Conservation (phyloP, 2,113 vertebrate species). For the Charadrius vociferus region DNA sequence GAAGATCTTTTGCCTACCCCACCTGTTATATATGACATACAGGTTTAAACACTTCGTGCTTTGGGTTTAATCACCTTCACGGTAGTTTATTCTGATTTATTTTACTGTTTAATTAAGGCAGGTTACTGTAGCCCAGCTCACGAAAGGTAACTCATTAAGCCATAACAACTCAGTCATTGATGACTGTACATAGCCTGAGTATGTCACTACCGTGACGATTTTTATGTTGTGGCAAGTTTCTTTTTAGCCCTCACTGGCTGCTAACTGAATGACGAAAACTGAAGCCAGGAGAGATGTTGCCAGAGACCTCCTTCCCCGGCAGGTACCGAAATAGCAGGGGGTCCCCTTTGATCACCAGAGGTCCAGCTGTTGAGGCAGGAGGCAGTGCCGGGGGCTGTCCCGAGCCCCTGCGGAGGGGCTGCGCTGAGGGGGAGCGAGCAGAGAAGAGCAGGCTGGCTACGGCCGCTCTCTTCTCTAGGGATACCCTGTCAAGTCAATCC, state of each 20-base stretch:
- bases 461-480: not conserved
- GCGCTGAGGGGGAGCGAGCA: not conserved
- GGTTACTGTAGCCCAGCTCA: not conserved
- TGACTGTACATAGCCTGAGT: not conserved
- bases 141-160: not conserved
- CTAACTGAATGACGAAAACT: not conserved
- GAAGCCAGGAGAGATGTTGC: not conserved
- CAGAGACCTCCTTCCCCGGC: not conserved
- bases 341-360: not conserved
- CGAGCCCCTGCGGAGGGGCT: rapidly evolving
- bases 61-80: not conserved
- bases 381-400: not conserved
- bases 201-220: rapidly evolving
- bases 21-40: not conserved
- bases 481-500: not conserved
- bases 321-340: not conserved
- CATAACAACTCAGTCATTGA: not conserved
- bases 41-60: not conserved
- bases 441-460: not conserved
- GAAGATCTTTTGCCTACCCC: not conserved
- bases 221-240: not conserved
- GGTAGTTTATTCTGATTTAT: not conserved
- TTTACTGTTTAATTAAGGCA: not conserved
- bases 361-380: not conserved
- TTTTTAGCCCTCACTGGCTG: not conserved